These are phyloP conservation scores for Crotalus viridis DNA, from an alignment of 2,113 vertebrate genomes.

Conservation along the genomic window DNA sequence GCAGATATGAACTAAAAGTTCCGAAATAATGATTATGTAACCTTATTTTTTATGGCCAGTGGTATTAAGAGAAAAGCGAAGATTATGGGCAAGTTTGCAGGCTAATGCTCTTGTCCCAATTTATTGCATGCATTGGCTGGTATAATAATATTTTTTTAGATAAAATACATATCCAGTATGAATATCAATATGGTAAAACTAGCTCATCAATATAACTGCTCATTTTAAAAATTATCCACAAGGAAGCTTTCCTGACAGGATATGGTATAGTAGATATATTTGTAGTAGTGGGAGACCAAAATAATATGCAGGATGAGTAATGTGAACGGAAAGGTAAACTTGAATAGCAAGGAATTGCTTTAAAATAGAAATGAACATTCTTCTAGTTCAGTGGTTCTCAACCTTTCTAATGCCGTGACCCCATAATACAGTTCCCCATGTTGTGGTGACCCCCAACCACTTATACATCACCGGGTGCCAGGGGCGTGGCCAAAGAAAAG, in stretches of 20 bases:
- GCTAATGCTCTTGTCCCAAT: background rate
- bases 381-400: background rate
- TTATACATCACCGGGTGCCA: no score
- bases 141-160: background rate
- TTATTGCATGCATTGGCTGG: background rate
- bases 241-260: background rate
- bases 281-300: background rate
- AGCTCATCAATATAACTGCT: background rate
- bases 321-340: no score
- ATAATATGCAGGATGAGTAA: background rate
- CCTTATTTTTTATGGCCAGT: background rate
- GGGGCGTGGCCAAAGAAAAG: no score
- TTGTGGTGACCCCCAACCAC: no score
- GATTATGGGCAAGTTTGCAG: background rate
- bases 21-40: constrained; percentile 8
- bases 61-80: background rate
- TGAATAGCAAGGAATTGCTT: background rate
- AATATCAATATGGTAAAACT: background rate
- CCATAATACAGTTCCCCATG: no score
- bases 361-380: background rate
- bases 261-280: background rate
- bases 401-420: no score
- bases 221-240: background rate
- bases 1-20: background rate
- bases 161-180: background rate